These are phyloP conservation scores for Conops quadrifasciatus DNA, from an alignment of 2,888 invertebrate genomes.

Conservation along the genomic window DNA sequence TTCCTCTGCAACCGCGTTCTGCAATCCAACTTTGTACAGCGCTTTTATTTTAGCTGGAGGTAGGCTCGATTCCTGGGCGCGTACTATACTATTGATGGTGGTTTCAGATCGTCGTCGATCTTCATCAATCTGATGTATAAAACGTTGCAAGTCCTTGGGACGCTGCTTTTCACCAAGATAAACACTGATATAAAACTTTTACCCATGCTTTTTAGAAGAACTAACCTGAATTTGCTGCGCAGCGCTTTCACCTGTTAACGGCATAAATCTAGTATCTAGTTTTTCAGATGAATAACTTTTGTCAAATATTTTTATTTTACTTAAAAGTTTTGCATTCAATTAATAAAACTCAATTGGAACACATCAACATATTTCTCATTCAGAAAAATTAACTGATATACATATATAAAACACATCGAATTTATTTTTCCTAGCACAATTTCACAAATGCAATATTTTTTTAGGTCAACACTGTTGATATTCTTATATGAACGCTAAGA, in stretches of 20 bases:
- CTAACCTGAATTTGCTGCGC: conserved; percentile 40
- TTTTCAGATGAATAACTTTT: too few relatives aligned
- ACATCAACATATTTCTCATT: too few relatives aligned
- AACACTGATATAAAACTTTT: not conserved
- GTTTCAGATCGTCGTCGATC: conserved; percentile 83
- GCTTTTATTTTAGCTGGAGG: conserved; percentile 79
- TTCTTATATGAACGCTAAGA: too few relatives aligned
- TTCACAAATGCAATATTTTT: too few relatives aligned
- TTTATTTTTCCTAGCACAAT: too few relatives aligned
- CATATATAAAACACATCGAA: too few relatives aligned
- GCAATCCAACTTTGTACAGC: conserved; percentile 80
- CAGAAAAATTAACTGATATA: too few relatives aligned
- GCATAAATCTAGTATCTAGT: too few relatives aligned
- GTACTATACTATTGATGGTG: conserved; percentile 79
- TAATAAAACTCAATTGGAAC: too few relatives aligned
- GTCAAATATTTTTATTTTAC: too few relatives aligned
- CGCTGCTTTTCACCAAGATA: conserved; percentile 72
- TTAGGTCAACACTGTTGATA: too few relatives aligned
- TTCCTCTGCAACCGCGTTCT: conserved; percentile 87
- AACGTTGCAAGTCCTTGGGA: conserved; percentile 76
- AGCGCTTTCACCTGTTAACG: conserved; percentile 40
- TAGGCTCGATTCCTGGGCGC: conserved; percentile 72
- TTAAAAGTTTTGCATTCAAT: too few relatives aligned
- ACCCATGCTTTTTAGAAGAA: not conserved
- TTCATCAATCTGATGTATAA: conserved; percentile 83